These are phyloP conservation scores for Gymnopithys bicolor DNA, from an alignment of 2,797 vertebrate species.

Conservation along the genomic window DNA sequence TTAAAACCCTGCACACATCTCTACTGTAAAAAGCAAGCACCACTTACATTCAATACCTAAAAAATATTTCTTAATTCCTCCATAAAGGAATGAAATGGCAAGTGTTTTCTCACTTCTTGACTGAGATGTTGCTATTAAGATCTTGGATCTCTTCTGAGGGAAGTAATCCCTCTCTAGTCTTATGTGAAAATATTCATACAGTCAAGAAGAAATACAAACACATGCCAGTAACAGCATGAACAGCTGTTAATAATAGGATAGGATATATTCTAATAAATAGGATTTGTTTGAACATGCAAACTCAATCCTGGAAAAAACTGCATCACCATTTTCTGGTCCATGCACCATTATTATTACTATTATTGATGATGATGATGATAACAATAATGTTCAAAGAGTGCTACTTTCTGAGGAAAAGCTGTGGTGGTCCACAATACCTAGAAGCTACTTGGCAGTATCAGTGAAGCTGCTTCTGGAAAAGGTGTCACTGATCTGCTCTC, in stretches of 20 bases:
- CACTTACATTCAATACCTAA: neutral
- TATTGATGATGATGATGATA: neutral
- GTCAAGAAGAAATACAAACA: neutral
- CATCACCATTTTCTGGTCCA: neutral
- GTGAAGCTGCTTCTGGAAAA: neutral
- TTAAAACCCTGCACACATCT: neutral
- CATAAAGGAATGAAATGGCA: neutral
- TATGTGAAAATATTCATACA: neutral
- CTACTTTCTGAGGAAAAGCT: neutral
- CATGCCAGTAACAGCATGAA: neutral
- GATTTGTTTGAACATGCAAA: neutral
- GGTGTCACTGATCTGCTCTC: neutral
- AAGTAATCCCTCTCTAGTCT: neutral
- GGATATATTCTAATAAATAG: neutral
- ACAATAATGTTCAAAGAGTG: neutral
- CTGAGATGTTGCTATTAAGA: neutral
- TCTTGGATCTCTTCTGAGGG: neutral
- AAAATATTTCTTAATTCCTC: neutral
- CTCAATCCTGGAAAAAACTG: neutral
- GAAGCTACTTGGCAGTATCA: neutral
- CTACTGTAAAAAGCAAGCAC: neutral
- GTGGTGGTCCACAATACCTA: neutral
- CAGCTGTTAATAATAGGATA: neutral
- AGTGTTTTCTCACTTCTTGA: neutral
- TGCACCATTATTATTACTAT: neutral